A percentile compares a stretch with the other conserved stretches of the same genome.
Conservation (phyloP, 1,140 invertebrate species). For the Dreissena rostriformis region DNA sequence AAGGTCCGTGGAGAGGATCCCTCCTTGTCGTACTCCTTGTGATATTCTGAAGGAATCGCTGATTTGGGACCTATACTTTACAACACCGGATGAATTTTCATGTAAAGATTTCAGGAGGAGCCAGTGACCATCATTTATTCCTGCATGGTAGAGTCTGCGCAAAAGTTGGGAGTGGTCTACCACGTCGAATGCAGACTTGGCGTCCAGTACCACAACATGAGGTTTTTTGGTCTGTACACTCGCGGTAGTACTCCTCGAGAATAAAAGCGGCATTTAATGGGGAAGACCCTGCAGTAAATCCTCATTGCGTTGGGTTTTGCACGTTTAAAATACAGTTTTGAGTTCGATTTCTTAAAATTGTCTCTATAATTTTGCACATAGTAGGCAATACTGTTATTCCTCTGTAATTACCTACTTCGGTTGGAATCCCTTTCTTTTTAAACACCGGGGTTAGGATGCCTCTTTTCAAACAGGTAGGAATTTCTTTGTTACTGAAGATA, state of each 20-base stretch:
- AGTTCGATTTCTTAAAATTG: conserved; percentile 16
- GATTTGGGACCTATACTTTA: not conserved
- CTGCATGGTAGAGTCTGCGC: not conserved
- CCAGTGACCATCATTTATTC: not conserved
- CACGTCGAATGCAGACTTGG: conserved; percentile 14
- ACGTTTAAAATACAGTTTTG: not conserved
- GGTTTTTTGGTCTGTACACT: not conserved
- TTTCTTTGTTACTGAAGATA: not conserved
- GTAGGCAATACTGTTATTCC: conserved; percentile 31
- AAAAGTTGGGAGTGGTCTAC: conserved; percentile 5
- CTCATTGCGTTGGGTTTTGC: not conserved
- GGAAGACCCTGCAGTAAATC: not conserved
- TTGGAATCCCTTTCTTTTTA: not conserved
- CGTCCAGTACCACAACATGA: conserved; percentile 3
- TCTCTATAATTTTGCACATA: conserved; percentile 32
- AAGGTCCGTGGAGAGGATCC: conserved; percentile 32
- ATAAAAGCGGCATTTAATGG: conserved; percentile 24
- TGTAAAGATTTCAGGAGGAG: not conserved
- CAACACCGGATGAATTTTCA: not conserved
- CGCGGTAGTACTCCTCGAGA: conserved; percentile 4
- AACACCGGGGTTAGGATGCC: not conserved
- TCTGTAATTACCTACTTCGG: not conserved
- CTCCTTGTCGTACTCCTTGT: conserved; percentile 40
- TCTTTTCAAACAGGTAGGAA: not conserved
- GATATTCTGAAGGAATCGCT: not conserved